Evolutionary conservation across 64 coral and sea anemone genomes (phyloP), one percentile per base, ranked within the genome.

Genomic region (Astreopora myriophthalma): DNA sequence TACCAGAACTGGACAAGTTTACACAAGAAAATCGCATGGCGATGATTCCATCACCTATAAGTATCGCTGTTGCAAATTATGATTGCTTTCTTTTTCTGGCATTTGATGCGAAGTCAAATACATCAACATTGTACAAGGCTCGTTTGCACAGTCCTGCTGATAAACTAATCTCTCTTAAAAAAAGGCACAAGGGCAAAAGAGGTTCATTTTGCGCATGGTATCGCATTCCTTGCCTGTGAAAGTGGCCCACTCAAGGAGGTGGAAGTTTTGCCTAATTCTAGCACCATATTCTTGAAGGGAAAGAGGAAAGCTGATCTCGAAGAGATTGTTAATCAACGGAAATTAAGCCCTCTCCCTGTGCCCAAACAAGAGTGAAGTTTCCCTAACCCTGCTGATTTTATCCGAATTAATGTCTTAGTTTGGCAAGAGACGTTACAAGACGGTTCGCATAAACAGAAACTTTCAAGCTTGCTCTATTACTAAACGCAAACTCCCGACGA

Each of bases 31-130:
- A 94, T 70, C 55, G 87, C 37, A 27, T 58, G 70, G 86, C 69
- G n/a, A 94, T 89, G 86, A 64, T 44, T 75, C 69, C 92, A 84
- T 89, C 48, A 62, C 92, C 92, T 24, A 89, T 94, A 39, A 94
- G 78, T 70, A 70, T 85, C 32, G 36, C 69, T 39, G 39, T 89
- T 75, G 22, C 86, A 85, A 75, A 57, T 52, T 89, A 94, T 69
- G 92, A 76, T 6, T 94, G 77, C 48, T 63, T 94, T 58, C 51
- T 73, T 57, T 94, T 94, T 49, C 71, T 89, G n/a, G 68, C 67
- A 23, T 89, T 76, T 34, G 70, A 94, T 85, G 51, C 52, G 6
- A 74, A 94, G 86, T 84, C 33, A 48, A 64, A 48, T 34, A 89
- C n/a, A 20, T 89, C 86, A 68, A 84, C 86, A 63, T 27, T 85